Base-by-base conservation (phyloP, 2,113 vertebrate species). In the Promerops cafer region DNA sequence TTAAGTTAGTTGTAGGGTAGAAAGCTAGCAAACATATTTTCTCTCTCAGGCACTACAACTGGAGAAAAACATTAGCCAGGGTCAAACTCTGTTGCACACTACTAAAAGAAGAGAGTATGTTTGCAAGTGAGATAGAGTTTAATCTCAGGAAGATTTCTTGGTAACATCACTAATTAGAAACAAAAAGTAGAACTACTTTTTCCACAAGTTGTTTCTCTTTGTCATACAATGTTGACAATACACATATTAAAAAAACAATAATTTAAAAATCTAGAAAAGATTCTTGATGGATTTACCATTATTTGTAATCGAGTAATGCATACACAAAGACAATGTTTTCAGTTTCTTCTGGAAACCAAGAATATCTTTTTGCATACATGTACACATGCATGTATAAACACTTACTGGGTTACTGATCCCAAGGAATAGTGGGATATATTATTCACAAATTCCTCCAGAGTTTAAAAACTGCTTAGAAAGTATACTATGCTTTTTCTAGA, bases 1-100 rank as follows among this genome's bases (percentile, higher is more conserved):
- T 95, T 94, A 79, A 87, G 92, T 97, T 94, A 83, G 74, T 97
- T 68, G 79, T 69, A 87, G 53, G 44, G 70, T 52, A 93, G 28
- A 96, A 95, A 83, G 28, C 71, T 71, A 68, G 54, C 61, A 76
- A 83, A 71, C 83, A 23, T 24, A 84, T 92, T 97, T 87, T 93
- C 39, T 75, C 72, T 66, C 42, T 61, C 57, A 94, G 75, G 37
- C 65, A 91, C 63, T 89, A 76, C 69, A 95, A 76, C 60, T 70
- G 50, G 54, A 95, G 37, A 95, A 93, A 94, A 90, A 49, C 50
- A 75, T 85, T 78, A 79, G 30, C 70, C 35, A 66, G 60, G 59
- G 97, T 97, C 93, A 95, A 96, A 95, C 10, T 8, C 56, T 78
- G 26, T 42, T 78, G 10, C 57, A 82, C 18, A n/a, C 40, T 30